A percentile compares a stretch with the other conserved stretches of the same genome.
phyloP scores from a whole-genome alignment of 2,888 invertebrate species.

The Tortricodes alternella region DNA sequence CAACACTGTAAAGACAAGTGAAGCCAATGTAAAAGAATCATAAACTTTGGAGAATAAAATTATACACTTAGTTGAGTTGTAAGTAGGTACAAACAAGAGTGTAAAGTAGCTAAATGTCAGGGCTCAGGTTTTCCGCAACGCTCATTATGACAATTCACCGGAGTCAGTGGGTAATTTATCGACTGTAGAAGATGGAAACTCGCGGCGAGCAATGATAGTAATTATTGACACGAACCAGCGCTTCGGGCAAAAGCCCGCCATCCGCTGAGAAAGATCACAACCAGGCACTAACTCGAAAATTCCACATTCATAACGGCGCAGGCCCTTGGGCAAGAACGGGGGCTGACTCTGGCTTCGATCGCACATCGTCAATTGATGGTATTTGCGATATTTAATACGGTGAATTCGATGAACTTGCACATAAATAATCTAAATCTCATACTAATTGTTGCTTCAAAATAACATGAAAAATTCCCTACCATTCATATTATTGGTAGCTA shows the following conservation, averaged over 20 bases:
- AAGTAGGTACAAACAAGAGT: constrained; percentile 30
- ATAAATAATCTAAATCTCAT: constrained; percentile 38
- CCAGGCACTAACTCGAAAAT: constrained; percentile 76
- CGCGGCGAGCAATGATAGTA: constrained; percentile 70
- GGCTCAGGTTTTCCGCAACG: constrained; percentile 55
- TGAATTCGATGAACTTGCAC: constrained; percentile 46
- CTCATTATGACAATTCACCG: constrained; percentile 74
- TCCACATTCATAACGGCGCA: constrained; percentile 71
- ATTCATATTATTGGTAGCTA: constrained; percentile 24
- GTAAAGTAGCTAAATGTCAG: constrained; percentile 57
- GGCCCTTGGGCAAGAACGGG: constrained; percentile 63
- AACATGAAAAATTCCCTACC: constrained; percentile 16
- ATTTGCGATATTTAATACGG: constrained; percentile 52
- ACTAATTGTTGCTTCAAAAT: constrained; percentile 16
- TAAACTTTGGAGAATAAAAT: no score
- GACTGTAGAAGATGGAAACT: constrained; percentile 66
- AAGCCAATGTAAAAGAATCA: no score
- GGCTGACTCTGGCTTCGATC: constrained; percentile 50
- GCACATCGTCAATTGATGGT: constrained; percentile 56
- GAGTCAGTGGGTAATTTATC: constrained; percentile 71
- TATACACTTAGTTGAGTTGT: neutral
- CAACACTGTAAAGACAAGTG: constrained; percentile 3
- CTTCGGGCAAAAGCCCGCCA: constrained; percentile 58
- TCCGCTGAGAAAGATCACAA: constrained; percentile 66
- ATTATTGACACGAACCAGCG: constrained; percentile 77